phyloP scores from a whole-genome alignment of 2,113 vertebrate genomes.

The Canis aureus region DNA sequence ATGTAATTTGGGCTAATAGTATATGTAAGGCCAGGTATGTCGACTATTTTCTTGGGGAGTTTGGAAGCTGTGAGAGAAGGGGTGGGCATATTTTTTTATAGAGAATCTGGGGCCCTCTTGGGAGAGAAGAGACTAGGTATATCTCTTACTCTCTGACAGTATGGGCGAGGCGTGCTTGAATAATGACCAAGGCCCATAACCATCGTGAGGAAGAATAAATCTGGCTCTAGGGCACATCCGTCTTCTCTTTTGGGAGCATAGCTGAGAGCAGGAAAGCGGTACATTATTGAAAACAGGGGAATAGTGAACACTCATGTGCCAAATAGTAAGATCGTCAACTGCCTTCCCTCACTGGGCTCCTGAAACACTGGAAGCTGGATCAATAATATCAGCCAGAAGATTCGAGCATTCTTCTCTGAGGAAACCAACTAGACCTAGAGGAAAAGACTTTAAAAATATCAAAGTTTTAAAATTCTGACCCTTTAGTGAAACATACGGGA shows the following conservation, averaged over 20 bases:
- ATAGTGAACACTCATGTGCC: neutral
- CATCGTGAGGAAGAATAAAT: neutral
- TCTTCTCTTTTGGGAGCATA: neutral
- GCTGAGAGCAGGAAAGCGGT: neutral
- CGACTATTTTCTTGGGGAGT: neutral
- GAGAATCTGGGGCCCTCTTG: neutral
- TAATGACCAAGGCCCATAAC: neutral
- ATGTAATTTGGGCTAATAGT: neutral
- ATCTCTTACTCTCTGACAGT: neutral
- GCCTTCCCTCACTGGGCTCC: neutral
- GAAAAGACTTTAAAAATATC: neutral
- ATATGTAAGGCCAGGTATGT: neutral
- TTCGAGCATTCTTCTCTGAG: neutral
- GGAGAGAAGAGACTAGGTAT: neutral
- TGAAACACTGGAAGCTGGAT: neutral
- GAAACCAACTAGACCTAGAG: neutral
- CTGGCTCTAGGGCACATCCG: neutral
- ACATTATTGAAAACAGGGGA: neutral
- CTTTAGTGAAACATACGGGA: neutral
- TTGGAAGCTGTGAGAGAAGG: neutral
- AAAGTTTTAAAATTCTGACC: neutral
- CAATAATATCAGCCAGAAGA: neutral
- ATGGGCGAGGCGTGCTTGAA: neutral
- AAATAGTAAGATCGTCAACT: neutral
- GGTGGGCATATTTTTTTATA: neutral